These are phyloP conservation scores for Apostichopus parvimensis DNA, from an alignment of 35 echinoderm and acorn worm genomes.

Conservation along the genomic window DNA sequence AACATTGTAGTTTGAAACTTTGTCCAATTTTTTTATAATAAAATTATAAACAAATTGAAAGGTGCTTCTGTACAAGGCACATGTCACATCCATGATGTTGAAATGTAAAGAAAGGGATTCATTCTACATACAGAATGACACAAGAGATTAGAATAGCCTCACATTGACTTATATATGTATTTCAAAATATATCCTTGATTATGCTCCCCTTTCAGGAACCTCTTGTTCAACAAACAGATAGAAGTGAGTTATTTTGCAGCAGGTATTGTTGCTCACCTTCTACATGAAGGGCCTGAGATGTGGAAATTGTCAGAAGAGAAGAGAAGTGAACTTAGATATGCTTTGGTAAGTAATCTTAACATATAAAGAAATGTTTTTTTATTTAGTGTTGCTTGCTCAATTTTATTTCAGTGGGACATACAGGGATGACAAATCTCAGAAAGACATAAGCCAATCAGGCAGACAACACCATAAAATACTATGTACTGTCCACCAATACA, in stretches of 20 bases:
- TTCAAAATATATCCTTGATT: not conserved
- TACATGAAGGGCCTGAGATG: slow-evolving; percentile 80
- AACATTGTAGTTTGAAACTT: no score
- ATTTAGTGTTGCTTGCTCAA: no score
- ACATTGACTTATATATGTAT: no score
- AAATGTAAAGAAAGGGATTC: not conserved
- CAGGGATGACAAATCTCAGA: no score
- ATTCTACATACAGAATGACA: no score
- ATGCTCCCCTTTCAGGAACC: slow-evolving; percentile 46
- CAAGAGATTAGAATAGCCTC: no score
- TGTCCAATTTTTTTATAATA: no score
- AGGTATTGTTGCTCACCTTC: slow-evolving; percentile 92
- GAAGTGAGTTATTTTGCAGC: slow-evolving; percentile 99
- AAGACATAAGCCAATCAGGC: no score
- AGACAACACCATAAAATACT: no score
- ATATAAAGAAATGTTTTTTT: not conserved
- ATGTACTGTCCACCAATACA: no score
- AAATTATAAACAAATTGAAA: no score
- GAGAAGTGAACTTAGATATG: slow-evolving; percentile 60
- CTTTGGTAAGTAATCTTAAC: slow-evolving; percentile 64
- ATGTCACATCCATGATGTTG: not conserved
- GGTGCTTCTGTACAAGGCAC: not conserved
- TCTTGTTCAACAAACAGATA: slow-evolving; percentile 90
- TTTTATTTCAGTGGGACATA: no score
- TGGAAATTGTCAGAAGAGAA: slow-evolving; percentile 73